Evolutionary conservation across 2,797 vertebrate genomes (phyloP).

Genomic region (Hybognathus amarus): DNA sequence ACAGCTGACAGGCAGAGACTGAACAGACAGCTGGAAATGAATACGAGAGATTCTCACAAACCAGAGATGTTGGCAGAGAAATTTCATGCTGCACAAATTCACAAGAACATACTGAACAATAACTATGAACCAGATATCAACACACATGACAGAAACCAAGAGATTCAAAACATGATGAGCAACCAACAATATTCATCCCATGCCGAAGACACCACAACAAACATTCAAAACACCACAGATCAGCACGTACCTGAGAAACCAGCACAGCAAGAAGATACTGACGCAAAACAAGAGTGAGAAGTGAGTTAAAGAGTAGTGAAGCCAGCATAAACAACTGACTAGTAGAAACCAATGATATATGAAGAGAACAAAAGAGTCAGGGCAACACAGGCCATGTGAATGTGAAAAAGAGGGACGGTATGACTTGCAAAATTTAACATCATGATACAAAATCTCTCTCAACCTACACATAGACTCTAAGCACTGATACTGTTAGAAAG

Average conservation of each 20-base stretch:
- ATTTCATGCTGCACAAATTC: slow-evolving; percentile 18
- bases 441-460: not conserved
- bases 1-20: slow-evolving; percentile 37
- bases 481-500: not conserved
- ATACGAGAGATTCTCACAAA: slow-evolving; percentile 12
- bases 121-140: slow-evolving; percentile 35
- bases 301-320: not conserved
- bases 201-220: slow-evolving; percentile 4
- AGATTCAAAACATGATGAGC: slow-evolving; percentile 33
- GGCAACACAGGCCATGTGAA: not conserved
- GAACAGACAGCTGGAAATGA: not conserved
- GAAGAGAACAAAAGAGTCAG: not conserved
- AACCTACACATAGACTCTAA: not conserved
- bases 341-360: slow-evolving; percentile 27
- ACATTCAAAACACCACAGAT: slow-evolving; percentile 20
- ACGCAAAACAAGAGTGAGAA: slow-evolving; percentile 39
- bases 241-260: slow-evolving; percentile 33
- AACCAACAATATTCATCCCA: slow-evolving; percentile 21
- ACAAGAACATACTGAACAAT: slow-evolving; percentile 45
- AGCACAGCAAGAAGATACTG: slow-evolving; percentile 51
- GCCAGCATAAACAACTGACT: slow-evolving; percentile 31
- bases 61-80: slow-evolving; percentile 36
- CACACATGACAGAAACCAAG: slow-evolving; percentile 14
- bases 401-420: not conserved
- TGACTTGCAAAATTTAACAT: not conserved